Base-by-base conservation (phyloP, 2,888 invertebrate species). In the Oasisia sp. region DNA sequence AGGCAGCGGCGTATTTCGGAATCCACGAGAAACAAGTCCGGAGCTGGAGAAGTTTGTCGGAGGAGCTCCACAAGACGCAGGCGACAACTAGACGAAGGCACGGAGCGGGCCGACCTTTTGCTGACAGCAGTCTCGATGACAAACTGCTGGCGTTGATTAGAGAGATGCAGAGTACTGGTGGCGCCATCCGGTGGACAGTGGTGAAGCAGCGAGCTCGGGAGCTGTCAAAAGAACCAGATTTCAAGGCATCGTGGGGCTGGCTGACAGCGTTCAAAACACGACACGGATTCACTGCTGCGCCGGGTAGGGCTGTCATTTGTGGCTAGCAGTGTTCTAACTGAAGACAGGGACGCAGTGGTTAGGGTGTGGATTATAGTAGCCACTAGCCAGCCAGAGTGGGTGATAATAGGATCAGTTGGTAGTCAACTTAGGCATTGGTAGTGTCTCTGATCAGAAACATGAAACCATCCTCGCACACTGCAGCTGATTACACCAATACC, bases 341-440 rank as follows among this genome's bases (percentile, higher is more conserved):
- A 74, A n/a, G 74, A 19, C 19, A 74, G 27, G 14, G 27, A 27
- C 14, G 50, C 27, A 74, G 7, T 74, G 27, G 74, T 27, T 74
- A 19, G 74, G 74, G 74, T 74, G 74, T 74, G 74, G 74, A n/a
- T 74, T 74, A 7, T 7, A 1, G 74, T 74, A n/a, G 27, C 74
- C 74, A 27, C 19, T 74, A n/a, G 27, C 74, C 74, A 27, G 74
- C 74, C 27, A 27, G n/a, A 74, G 74, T 74, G 74, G 27, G 74
- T 74, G 74, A 74, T 74, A 74, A 74, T 74, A 74, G 74, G 74
- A 27, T n/a, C 74, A 74, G 74, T 74, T 74, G 74, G 74, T 27
- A n/a, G 74, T 74, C 27, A 19, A 74, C 14, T 74, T 3, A n/a
- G 19, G 7, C 0, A 0, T 27, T 74, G 27, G 27, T 7, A 74